These are phyloP conservation scores for Sphenopsis melanotis DNA, from an alignment of 2,797 vertebrate species.

Conservation along the genomic window DNA sequence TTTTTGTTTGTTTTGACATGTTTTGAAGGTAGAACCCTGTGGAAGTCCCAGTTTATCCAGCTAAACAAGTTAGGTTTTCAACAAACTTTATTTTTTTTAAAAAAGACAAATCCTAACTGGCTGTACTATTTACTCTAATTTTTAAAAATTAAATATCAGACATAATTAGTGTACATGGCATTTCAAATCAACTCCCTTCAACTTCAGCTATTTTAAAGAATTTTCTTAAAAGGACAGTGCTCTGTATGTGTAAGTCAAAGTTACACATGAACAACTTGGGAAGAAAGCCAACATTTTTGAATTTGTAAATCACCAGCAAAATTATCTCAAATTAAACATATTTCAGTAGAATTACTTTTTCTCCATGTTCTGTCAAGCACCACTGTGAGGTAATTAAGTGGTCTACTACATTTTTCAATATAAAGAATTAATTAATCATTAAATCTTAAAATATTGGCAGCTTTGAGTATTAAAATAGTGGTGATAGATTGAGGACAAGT, in stretches of 20 bases:
- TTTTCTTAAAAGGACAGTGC: conserved; percentile 66
- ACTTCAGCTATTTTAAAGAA: neutral
- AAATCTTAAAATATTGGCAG: neutral
- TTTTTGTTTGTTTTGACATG: accelerated
- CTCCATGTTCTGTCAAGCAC: neutral
- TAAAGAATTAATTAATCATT: neutral
- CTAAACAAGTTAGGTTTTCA: neutral
- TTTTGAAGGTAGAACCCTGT: neutral
- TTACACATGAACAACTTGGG: neutral
- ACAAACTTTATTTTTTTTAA: accelerated
- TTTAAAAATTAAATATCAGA: neutral
- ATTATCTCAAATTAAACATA: neutral
- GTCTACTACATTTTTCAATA: neutral
- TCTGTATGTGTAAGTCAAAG: conserved; percentile 34
- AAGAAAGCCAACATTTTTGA: neutral
- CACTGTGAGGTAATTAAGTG: neutral
- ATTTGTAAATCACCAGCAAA: neutral
- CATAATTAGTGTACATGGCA: neutral
- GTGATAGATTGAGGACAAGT: neutral
- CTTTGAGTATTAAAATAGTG: neutral
- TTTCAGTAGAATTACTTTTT: neutral
- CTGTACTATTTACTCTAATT: neutral
- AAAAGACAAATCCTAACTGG: neutral
- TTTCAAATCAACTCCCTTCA: neutral
- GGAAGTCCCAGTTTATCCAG: neutral